phyloP scores from a whole-genome alignment of 1,140 invertebrate genomes.

The Nomia melanderi region DNA sequence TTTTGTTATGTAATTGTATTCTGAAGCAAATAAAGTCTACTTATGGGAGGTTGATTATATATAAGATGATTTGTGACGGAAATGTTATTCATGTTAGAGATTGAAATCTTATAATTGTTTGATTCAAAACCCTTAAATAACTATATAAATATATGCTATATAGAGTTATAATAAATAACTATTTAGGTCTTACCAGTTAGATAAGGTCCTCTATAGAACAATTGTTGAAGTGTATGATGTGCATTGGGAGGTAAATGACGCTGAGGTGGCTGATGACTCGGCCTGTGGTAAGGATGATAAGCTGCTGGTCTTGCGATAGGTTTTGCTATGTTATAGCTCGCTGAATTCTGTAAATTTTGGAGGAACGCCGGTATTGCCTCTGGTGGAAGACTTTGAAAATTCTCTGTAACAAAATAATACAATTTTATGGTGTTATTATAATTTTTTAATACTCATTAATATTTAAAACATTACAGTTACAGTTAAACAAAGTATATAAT shows the following conservation, averaged over 20 bases:
- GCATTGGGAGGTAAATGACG: constrained; percentile 77
- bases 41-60: too few species aligned
- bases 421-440: too few species aligned
- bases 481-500: too few species aligned
- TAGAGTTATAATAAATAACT: background rate
- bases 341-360: constrained; percentile 77
- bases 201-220: constrained; percentile 82
- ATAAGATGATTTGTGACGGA: too few species aligned
- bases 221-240: constrained; percentile 80
- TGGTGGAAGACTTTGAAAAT: constrained; percentile 76
- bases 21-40: too few species aligned
- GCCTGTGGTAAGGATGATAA: constrained; percentile 79
- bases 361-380: constrained; percentile 76
- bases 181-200: constrained; percentile 77
- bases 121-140: too few species aligned
- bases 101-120: too few species aligned
- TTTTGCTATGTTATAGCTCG: constrained; percentile 80
- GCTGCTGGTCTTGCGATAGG: constrained; percentile 81
- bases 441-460: too few species aligned
- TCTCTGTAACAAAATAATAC: constrained; percentile 69
- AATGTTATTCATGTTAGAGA: too few species aligned
- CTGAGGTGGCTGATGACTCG: constrained; percentile 78
- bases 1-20: too few species aligned
- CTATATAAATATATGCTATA: too few species aligned
- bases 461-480: too few species aligned